Evolutionary conservation across 2,113 vertebrate species (phyloP), one percentile per base, ranked within the genome.

Genomic region (Phaetusa simplex): DNA sequence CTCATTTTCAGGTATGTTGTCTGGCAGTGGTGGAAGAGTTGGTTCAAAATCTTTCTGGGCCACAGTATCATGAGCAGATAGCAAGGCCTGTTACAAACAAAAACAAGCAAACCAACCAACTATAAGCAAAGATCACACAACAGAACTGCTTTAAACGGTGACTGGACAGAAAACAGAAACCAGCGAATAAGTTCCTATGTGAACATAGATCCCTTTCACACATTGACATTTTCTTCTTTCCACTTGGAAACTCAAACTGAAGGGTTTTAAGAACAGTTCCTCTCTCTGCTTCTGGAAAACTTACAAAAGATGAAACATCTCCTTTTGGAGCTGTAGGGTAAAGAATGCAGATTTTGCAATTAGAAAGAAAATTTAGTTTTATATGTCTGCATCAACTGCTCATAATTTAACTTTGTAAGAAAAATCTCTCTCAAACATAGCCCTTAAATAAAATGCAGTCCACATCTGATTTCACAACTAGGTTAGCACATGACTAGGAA

Each of bases 41-140:
- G 99, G 99, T 49, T 99, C 99, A 69, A 98, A 99, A 97, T 99
- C 99, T 93, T 98, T 99, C 97, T 99, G 98, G 88, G 99, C 99
- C 92, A 99, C 99, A 3, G 98, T 98, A 79, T 99, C 99, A 43
- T 99, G 99, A 77, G 99, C 99, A 2, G 98, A 99, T 21, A 99
- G 98, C 38, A 99, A 98, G 69, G 99, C 99, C 99, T 99, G 55
- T 59, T 71, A 59, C 53, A 69, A 93, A 80, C 14, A 30, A 36
- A 85, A 65, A 5, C 32, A 88, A 65, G 42, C 5, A 64, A 80
- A 87, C 22, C 7, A 88, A 78, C 4, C 15, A 62, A 27, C 10
- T 19, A 6, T 85, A 59, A 91, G 34, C 17, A 67, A 52, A 81
- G 6, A 23, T 82, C 47, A 70, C 14, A 38, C 3, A 17, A 17